phyloP scores from a whole-genome alignment of 2,113 vertebrate genomes.

The Epinephelus lanceolatus region DNA sequence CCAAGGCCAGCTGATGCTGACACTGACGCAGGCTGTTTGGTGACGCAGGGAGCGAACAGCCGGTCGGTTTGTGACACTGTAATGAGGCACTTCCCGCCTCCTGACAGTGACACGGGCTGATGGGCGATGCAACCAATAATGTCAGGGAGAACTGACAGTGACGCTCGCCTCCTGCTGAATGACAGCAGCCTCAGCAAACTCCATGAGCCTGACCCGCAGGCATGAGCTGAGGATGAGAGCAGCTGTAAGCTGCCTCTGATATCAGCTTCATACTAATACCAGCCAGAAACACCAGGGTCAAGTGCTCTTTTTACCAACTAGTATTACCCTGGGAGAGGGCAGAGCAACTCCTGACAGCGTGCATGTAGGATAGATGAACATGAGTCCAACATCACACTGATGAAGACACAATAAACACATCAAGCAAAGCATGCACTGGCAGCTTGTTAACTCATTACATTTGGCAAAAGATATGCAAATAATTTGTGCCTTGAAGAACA shows the following conservation, averaged over 20 bases:
- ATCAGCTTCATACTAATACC: conserved; percentile 46
- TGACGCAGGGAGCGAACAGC: conserved; percentile 77
- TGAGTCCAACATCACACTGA: conserved; percentile 6
- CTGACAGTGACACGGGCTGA: conserved; percentile 92
- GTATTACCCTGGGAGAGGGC: conserved; percentile 77
- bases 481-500: conserved; percentile 1
- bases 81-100: conserved; percentile 88
- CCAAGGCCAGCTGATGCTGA: conserved; percentile 91
- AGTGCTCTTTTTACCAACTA: conserved; percentile 78
- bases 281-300: conserved; percentile 42
- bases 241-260: conserved; percentile 79
- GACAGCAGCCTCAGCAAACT: conserved; percentile 83
- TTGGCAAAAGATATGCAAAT: not conserved
- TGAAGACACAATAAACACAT: not conserved
- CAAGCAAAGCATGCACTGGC: not conserved
- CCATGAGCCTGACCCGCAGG: conserved; percentile 82
- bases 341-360: conserved; percentile 35
- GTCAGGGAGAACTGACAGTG: conserved; percentile 96
- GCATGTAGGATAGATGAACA: conserved; percentile 10
- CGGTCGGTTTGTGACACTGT: conserved; percentile 91
- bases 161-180: conserved; percentile 87
- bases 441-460: not conserved
- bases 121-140: conserved; percentile 73
- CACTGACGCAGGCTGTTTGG: conserved; percentile 93
- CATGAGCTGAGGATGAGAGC: conserved; percentile 87